Evolutionary conservation across 2,888 invertebrate species (phyloP).

Genomic region (Apeira syringaria): DNA sequence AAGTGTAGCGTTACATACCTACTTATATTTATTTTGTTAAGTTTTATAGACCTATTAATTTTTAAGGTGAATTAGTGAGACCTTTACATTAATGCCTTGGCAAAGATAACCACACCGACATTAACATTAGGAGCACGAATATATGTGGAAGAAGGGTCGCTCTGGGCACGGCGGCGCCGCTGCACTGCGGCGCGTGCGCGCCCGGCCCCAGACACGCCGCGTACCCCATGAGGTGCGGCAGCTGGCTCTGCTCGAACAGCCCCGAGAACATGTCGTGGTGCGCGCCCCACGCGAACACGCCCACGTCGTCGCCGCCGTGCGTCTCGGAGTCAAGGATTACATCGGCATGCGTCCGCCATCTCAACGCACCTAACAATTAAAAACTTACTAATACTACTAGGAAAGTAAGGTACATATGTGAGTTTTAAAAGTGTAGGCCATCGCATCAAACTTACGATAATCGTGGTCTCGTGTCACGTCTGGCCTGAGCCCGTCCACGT

Average conservation of each 20-base stretch:
- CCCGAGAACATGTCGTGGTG: conserved; percentile 90
- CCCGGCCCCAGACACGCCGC: conserved; percentile 88
- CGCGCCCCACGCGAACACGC: conserved; percentile 88
- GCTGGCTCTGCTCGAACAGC: conserved; percentile 89
- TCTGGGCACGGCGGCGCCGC: background rate
- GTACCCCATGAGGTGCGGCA: conserved; percentile 89
- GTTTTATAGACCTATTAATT: too few relatives aligned
- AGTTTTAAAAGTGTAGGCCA: too few relatives aligned
- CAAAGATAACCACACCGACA: too few relatives aligned
- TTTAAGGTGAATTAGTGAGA: too few relatives aligned
- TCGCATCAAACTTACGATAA: conserved; percentile 38
- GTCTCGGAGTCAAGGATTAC: conserved; percentile 85
- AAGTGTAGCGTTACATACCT: too few relatives aligned
- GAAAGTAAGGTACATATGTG: too few relatives aligned
- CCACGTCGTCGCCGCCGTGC: conserved; percentile 92
- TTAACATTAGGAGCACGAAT: too few relatives aligned
- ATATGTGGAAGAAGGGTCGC: too few relatives aligned
- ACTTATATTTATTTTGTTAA: too few relatives aligned
- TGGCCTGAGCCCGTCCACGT: conserved; percentile 79
- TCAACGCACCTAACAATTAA: conserved; percentile 28
- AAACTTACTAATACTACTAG: too few relatives aligned
- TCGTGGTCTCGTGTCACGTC: conserved; percentile 58
- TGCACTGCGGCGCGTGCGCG: conserved; percentile 38
- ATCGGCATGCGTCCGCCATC: conserved; percentile 65
- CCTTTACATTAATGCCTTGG: too few relatives aligned